A percentile compares a stretch with the other conserved stretches of the same genome.
Evolutionary conservation across 2,888 invertebrate genomes (phyloP).

Genomic region (Tetranychus truncatus): DNA sequence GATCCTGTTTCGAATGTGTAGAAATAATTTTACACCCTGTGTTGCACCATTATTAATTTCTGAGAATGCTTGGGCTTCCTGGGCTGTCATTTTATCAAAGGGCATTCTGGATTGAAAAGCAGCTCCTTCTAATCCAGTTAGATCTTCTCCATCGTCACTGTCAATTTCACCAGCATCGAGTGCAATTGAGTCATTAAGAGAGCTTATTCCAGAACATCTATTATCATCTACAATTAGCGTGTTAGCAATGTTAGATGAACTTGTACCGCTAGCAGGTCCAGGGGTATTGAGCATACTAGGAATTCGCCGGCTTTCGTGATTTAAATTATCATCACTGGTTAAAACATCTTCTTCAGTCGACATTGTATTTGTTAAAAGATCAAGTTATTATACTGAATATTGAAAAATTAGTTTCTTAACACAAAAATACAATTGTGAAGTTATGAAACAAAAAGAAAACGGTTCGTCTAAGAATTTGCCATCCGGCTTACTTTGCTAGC

Average conservation of each 20-base stretch:
- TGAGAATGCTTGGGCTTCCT: slow-evolving; percentile 53
- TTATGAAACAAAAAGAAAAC: too few species aligned
- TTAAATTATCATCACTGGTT: not conserved
- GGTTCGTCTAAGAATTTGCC: slow-evolving; percentile 37
- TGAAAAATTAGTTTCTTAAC: too few species aligned
- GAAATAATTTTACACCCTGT: slow-evolving; percentile 64
- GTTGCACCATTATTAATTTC: slow-evolving; percentile 68
- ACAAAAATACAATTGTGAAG: too few species aligned
- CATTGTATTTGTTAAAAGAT: not conserved
- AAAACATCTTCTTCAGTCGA: not conserved
- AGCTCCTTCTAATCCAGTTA: slow-evolving; percentile 33
- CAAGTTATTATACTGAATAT: not conserved
- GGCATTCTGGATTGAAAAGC: slow-evolving; percentile 58
- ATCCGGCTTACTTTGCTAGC: too few species aligned
- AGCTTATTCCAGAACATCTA: too few species aligned
- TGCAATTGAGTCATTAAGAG: too few species aligned
- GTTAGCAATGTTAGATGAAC: not conserved
- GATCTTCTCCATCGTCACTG: slow-evolving; percentile 26
- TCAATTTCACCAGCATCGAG: not conserved
- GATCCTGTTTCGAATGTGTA: slow-evolving; percentile 73
- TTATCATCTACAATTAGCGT: too few species aligned
- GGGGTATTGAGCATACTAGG: not conserved
- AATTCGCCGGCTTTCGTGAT: not conserved
- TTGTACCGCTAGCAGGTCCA: not conserved
- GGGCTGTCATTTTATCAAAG: slow-evolving; percentile 75